phyloP scores from a whole-genome alignment of 2,888 invertebrate species.

The Drosophila lutescens region DNA sequence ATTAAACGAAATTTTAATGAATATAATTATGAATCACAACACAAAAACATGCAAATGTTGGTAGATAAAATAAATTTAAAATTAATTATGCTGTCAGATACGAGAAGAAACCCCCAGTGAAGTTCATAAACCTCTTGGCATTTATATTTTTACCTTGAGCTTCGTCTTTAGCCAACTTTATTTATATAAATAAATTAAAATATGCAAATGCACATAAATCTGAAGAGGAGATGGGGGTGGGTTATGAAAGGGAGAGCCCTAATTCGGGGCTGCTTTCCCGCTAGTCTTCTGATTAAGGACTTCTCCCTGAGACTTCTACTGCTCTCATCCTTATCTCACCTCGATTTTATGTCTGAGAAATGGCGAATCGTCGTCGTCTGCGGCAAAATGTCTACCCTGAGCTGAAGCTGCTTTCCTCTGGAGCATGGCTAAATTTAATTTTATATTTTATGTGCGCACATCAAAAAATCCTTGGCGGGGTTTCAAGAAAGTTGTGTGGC shows the following conservation, averaged over 20 bases:
- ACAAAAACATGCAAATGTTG: background rate
- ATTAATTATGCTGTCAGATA: background rate
- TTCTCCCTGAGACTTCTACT: background rate
- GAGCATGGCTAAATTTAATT: conserved; percentile 73
- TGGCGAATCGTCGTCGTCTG: conserved; percentile 64
- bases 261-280: conserved; percentile 21
- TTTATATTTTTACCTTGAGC: conserved; percentile 16
- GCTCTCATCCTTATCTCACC: conserved; percentile 16
- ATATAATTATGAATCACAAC: too few relatives aligned
- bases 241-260: conserved; percentile 7
- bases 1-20: too few relatives aligned
- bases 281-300: conserved; percentile 33
- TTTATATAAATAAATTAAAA: conserved; percentile 52
- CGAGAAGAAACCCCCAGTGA: background rate
- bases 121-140: background rate
- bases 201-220: conserved; percentile 44
- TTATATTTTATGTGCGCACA: conserved; percentile 78
- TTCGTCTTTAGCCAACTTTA: conserved; percentile 24
- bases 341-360: conserved; percentile 56
- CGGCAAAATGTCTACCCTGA: conserved; percentile 59
- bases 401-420: conserved; percentile 36
- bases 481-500: conserved; percentile 63
- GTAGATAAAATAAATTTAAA: background rate
- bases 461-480: conserved; percentile 67
- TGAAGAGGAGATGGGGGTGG: background rate